phyloP scores from a whole-genome alignment of 2,113 vertebrate genomes.

The Ceyx cyanopectus region DNA sequence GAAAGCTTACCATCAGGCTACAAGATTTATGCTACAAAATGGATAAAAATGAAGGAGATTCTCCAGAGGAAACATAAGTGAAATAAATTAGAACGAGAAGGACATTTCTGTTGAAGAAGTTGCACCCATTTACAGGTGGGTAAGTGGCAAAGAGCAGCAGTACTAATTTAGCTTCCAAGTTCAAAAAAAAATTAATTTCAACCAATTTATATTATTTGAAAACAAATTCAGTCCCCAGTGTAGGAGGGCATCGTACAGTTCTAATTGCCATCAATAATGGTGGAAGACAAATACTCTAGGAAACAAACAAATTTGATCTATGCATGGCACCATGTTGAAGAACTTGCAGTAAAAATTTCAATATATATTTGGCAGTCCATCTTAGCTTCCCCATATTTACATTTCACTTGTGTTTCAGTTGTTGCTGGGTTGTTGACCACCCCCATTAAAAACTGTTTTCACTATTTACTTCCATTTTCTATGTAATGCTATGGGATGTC shows the following conservation, averaged over 20 bases:
- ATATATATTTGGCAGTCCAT: background rate
- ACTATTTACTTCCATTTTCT: background rate
- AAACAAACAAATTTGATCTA: background rate
- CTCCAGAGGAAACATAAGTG: background rate
- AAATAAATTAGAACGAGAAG: background rate
- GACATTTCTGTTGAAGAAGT: background rate
- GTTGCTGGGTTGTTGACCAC: background rate
- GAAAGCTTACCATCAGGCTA: background rate
- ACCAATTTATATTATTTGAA: background rate
- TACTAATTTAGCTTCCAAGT: background rate
- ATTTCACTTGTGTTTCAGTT: slow-evolving; percentile 9
- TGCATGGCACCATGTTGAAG: background rate
- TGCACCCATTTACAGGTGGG: background rate
- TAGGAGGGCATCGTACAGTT: background rate
- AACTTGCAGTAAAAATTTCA: background rate
- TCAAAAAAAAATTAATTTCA: background rate
- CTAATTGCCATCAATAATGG: background rate
- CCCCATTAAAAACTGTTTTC: background rate
- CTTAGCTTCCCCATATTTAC: background rate
- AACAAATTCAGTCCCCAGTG: background rate
- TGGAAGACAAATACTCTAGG: background rate
- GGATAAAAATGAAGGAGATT: background rate
- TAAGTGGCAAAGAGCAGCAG: background rate
- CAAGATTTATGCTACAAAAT: background rate
- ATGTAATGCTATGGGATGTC: background rate